Base-by-base conservation (phyloP, 2,888 invertebrate species). In the Caenorhabditis imperialis region DNA sequence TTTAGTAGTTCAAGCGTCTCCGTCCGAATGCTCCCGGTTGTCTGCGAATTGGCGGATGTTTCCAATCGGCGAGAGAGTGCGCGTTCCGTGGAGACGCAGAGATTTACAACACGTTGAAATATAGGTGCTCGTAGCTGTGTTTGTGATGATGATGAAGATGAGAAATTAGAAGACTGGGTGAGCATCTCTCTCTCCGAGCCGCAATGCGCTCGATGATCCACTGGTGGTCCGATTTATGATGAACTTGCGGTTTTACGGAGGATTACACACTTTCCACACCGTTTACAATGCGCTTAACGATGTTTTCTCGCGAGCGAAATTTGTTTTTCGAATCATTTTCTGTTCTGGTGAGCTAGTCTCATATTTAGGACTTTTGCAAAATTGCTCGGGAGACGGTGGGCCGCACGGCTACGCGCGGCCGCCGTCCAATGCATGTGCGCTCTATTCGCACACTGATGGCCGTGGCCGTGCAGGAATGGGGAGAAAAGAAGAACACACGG, bases 131-230 rank as follows among this genome's bases (percentile, higher is more conserved):
- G 42, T 57, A 57, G 67, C 37, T 67, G 57, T 63, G 63, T 54
- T 63, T 63, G 63, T 65, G 65, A 67, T 57, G 57, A 54, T 45
- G 30, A 51, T 44, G 67, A 57, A 57, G 67, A 67, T 67, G 67
- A 67, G 67, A 67, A 67, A 57, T 67, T 67, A 67, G 67, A 67
- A 30, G 20, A 23, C 40, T 40, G 47, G 48, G 27, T 38, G 48
- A 14, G 47, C 51, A 18, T 47, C 23, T 20, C 5, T 3, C 10
- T 54, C 38, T 35, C 54, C 48, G 42, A 10, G 48, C 42, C 55
- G 55, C 54, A 22, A 22, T n/a, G 5, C 14, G 51, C 44, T 62
- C 48, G 16, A 35, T 55, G 65, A 55, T 55, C 65, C 55, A 40
- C 48, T 27, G 35, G n/a, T 54, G 40, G 62, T 23, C 37, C 62